These are phyloP conservation scores for Sialis fuliginosa DNA, from an alignment of 2,888 invertebrate genomes.

Conservation along the genomic window DNA sequence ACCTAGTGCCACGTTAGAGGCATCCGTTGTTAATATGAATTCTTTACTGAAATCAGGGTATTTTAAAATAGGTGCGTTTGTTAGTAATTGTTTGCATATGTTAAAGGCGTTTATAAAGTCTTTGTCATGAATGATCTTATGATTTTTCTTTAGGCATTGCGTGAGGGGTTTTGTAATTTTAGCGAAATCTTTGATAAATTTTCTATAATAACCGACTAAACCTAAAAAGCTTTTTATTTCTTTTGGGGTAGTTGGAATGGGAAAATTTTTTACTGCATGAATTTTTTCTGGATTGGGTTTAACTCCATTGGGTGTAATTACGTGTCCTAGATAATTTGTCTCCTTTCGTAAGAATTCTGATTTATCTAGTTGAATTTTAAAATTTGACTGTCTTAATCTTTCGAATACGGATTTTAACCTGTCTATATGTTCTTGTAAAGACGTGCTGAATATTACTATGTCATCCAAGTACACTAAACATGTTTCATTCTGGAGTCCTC, in stretches of 20 bases:
- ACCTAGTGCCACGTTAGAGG: too few relatives aligned
- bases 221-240: background rate
- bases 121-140: background rate
- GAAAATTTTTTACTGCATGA: background rate
- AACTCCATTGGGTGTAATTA: background rate
- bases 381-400: conserved; percentile 6
- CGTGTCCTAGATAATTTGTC: background rate
- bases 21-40: too few relatives aligned
- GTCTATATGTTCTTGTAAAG: conserved; percentile 12
- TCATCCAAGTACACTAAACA: conserved; percentile 14
- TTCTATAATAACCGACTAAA: background rate
- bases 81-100: too few relatives aligned
- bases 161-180: background rate
- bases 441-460: conserved; percentile 12
- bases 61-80: background rate
- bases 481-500: conserved; percentile 12
- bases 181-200: too few relatives aligned
- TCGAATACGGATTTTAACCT: conserved; percentile 11
- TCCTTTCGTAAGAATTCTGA: background rate
- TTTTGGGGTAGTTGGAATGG: background rate
- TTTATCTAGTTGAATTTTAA: background rate
- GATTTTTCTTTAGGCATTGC: background rate
- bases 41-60: too few relatives aligned
- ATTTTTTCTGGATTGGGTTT: conserved; percentile 2
- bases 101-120: too few relatives aligned